phyloP scores from a whole-genome alignment of 2,888 invertebrate species.

The Drosophila mimica region DNA sequence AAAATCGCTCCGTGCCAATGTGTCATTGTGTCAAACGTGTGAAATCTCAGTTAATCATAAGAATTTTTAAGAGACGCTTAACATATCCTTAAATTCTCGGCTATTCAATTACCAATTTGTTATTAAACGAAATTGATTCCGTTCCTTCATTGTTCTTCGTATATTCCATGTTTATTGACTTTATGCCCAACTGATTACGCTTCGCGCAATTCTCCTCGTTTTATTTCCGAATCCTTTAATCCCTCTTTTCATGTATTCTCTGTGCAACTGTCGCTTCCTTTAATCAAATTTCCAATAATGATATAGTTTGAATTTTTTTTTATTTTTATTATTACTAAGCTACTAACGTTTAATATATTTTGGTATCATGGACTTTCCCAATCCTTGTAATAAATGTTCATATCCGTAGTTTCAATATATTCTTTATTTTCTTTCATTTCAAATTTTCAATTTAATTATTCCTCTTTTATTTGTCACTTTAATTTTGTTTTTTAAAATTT shows the following conservation, averaged over 20 bases:
- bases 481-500: not conserved
- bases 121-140: not conserved
- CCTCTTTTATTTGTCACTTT: not conserved
- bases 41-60: not conserved
- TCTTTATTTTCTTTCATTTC: not conserved
- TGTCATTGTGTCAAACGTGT: not conserved
- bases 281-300: not conserved
- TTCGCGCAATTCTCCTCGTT: not conserved
- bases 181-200: not conserved
- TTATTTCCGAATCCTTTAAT: not conserved
- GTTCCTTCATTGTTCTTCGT: not conserved
- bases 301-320: not conserved
- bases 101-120: not conserved
- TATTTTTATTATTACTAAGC: not conserved
- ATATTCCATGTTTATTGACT: not conserved
- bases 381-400: not conserved
- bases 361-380: not conserved
- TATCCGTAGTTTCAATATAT: not conserved
- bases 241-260: not conserved
- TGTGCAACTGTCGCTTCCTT: not conserved
- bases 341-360: not conserved
- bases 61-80: too few relatives aligned
- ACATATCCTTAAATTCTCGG: not conserved
- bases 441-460: not conserved
- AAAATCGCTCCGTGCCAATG: constrained; percentile 16